A percentile compares a stretch with the other conserved stretches of the same genome.
These are phyloP conservation scores for Eulimnadia texana DNA, from an alignment of 1,140 invertebrate genomes.

Conservation along the genomic window DNA sequence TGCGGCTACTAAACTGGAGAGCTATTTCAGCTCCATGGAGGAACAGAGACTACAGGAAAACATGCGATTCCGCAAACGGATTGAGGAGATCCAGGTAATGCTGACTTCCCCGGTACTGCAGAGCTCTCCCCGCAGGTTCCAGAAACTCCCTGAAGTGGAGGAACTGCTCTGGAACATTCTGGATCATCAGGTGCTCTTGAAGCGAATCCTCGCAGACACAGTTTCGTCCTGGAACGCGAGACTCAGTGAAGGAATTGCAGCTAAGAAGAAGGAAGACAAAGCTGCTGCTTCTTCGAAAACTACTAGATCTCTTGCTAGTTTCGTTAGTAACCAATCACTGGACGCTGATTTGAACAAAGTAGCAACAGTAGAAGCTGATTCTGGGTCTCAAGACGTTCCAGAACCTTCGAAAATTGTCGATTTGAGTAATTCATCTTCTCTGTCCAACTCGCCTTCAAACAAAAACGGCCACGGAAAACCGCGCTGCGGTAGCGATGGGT, in stretches of 20 bases:
- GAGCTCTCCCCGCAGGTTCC: slow-evolving; percentile 6
- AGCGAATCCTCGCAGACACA: slow-evolving; percentile 44
- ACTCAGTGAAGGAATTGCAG: slow-evolving; percentile 32
- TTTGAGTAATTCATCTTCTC: not conserved
- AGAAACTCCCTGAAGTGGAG: slow-evolving; percentile 1
- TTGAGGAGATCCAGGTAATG: slow-evolving; percentile 56
- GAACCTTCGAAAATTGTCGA: slow-evolving; percentile 1
- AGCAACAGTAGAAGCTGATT: not conserved
- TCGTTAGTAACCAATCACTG: slow-evolving; percentile 3
- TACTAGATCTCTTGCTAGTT: slow-evolving; percentile 18
- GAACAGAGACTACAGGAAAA: slow-evolving; percentile 46
- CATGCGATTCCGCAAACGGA: slow-evolving; percentile 49
- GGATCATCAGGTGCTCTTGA: slow-evolving; percentile 46
- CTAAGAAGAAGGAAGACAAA: slow-evolving; percentile 37
- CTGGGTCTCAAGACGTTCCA: not conserved
- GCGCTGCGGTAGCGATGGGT: not conserved
- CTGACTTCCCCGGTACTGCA: slow-evolving; percentile 46
- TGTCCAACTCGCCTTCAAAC: slow-evolving; percentile 1
- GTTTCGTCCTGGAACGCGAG: slow-evolving; percentile 49
- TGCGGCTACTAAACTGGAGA: slow-evolving; percentile 22
- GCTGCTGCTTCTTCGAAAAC: slow-evolving; percentile 23
- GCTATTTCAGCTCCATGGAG: slow-evolving; percentile 28
- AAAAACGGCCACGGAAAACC: not conserved
- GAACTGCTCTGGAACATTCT: slow-evolving; percentile 36
- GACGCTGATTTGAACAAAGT: slow-evolving; percentile 7